Conservation (phyloP, 2,888 invertebrate genomes). For the Syrphus vitripennis region DNA sequence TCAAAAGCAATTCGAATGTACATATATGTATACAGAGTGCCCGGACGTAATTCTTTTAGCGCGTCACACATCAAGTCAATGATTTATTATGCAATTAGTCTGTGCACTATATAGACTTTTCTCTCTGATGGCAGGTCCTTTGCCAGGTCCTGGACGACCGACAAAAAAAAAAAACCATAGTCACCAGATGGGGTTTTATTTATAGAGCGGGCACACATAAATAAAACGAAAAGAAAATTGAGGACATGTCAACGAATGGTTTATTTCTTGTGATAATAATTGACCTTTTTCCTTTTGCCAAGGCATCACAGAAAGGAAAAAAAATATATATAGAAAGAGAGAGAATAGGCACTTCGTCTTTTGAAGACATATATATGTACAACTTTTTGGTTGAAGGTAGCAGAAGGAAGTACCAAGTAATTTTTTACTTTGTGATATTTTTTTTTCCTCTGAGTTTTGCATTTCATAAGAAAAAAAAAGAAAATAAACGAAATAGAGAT, state of each 20-base stretch:
- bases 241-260: constrained; percentile 70
- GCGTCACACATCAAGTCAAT: constrained; percentile 57
- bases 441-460: neutral
- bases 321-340: too few species aligned
- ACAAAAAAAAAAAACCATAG: constrained; percentile 15
- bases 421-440: neutral
- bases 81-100: constrained; percentile 70
- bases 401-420: neutral
- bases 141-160: constrained; percentile 29
- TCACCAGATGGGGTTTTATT: neutral
- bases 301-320: too few species aligned
- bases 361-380: neutral
- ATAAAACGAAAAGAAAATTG: constrained; percentile 57
- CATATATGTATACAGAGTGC: neutral
- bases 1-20: neutral
- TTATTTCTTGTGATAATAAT: constrained; percentile 68
- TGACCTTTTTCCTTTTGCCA: constrained; percentile 47
- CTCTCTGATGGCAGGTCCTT: constrained; percentile 19
- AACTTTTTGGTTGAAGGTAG: neutral
- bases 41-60: constrained; percentile 45
- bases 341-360: neutral
- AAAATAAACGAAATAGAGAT: neutral
- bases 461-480: neutral
- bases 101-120: neutral
- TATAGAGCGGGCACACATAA: constrained; percentile 25